Percentiles rank a stretch among this genome's conserved stretches.
phyloP scores from a whole-genome alignment of 2,888 invertebrate genomes.

The Microctonus brassicae region DNA sequence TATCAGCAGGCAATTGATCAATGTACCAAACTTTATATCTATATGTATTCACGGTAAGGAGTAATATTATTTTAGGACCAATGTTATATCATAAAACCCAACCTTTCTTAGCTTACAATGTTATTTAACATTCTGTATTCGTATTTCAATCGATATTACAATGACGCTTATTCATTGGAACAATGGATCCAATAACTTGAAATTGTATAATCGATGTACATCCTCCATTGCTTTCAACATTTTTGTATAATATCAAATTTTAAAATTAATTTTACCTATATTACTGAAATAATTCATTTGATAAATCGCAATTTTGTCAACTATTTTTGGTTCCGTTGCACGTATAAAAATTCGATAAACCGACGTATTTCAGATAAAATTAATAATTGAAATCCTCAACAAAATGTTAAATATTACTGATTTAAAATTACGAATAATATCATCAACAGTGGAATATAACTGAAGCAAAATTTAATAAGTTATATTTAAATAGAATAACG shows the following conservation, averaged over 20 bases:
- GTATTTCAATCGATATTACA: background rate
- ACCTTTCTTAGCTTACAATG: too few species aligned
- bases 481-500: background rate
- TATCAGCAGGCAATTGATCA: background rate
- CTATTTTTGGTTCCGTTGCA: background rate
- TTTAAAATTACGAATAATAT: background rate
- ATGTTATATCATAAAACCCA: background rate
- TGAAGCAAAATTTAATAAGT: too few species aligned
- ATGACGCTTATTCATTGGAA: background rate
- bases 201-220: constrained; percentile 7
- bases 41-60: background rate
- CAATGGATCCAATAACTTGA: constrained; percentile 11
- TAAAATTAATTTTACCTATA: background rate
- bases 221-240: too few species aligned
- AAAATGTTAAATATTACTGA: background rate
- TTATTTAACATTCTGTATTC: background rate
- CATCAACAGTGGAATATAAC: background rate
- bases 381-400: constrained; percentile 19
- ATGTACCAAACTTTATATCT: background rate
- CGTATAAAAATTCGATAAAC: background rate
- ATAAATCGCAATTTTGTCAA: background rate
- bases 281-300: background rate
- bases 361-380: background rate
- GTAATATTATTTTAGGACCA: background rate
- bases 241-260: background rate